Percentiles rank a stretch among this genome's conserved stretches.
These are phyloP conservation scores for Apostichopus parvimensis DNA, from an alignment of 35 echinoderm and acorn worm genomes.

Conservation along the genomic window DNA sequence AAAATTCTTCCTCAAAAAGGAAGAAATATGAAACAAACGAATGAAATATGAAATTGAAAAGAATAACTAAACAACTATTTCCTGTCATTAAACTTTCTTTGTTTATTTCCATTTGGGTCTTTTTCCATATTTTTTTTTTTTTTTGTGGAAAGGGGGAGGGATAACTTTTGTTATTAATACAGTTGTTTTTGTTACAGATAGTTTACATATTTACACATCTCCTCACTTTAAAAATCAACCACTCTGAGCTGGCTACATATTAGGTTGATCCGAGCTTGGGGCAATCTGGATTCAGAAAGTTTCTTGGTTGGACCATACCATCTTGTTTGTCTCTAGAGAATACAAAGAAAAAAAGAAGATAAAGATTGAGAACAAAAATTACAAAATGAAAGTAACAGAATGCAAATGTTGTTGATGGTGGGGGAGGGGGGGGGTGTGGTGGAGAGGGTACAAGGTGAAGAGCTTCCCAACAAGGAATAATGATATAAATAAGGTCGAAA, in stretches of 20 bases:
- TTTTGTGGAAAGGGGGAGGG: not conserved
- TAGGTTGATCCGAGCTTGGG: conserved; percentile 75
- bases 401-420: too few species aligned
- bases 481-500: not conserved
- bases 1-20: too few species aligned
- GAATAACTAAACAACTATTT: too few species aligned
- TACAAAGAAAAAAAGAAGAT: not conserved
- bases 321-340: conserved; percentile 85
- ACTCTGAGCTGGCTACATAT: not conserved
- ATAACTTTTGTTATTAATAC: not conserved
- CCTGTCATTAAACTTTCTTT: too few species aligned
- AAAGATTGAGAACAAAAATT: too few species aligned
- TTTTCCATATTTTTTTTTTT: not conserved
- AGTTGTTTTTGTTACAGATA: not conserved
- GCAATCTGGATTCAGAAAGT: conserved; percentile 88
- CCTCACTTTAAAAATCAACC: not conserved
- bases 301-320: conserved; percentile 85
- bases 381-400: not conserved
- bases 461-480: not conserved
- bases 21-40: too few species aligned
- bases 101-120: not conserved
- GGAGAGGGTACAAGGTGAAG: not conserved
- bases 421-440: not conserved
- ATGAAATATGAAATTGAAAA: too few species aligned
- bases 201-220: not conserved